These are phyloP conservation scores for Mormoops blainvillei DNA, from an alignment of 2,113 vertebrate species.

Conservation along the genomic window DNA sequence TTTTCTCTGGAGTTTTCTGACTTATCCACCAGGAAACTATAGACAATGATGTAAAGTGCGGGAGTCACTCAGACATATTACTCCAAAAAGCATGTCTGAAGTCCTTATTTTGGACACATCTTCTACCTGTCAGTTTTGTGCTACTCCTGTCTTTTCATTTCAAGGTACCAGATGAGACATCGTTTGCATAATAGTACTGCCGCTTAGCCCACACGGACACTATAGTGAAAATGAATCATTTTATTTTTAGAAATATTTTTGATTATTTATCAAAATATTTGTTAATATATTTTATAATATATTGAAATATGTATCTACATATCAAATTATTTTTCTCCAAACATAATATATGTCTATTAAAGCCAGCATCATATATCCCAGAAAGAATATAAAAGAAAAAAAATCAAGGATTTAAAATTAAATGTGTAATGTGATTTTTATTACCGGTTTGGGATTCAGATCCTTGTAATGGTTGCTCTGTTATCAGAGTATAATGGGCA, in stretches of 20 bases:
- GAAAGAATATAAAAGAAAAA: constrained; percentile 30
- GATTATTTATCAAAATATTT: not conserved
- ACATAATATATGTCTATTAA: not conserved
- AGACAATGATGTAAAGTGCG: not conserved
- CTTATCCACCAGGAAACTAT: not conserved
- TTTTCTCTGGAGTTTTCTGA: constrained; percentile 24
- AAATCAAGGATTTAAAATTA: constrained; percentile 12
- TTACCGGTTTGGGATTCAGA: constrained; percentile 3
- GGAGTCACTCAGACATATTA: not conserved
- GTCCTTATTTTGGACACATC: not conserved
- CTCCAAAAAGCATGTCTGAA: not conserved
- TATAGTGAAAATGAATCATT: not conserved
- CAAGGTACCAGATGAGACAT: not conserved
- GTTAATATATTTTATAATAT: too few relatives aligned
- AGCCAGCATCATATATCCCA: not conserved
- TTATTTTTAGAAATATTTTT: constrained; percentile 39
- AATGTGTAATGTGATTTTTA: not conserved
- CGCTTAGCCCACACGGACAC: not conserved
- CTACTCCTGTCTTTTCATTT: not conserved
- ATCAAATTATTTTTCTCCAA: constrained; percentile 30
- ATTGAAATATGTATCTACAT: too few relatives aligned
- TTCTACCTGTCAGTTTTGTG: not conserved
- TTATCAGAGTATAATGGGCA: not conserved
- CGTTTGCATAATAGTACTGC: not conserved
- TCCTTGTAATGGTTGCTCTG: not conserved